Evolutionary conservation across 2,797 vertebrate species (phyloP), one percentile per base, ranked within the genome.

Genomic region (Leucoraja ocellata): DNA sequence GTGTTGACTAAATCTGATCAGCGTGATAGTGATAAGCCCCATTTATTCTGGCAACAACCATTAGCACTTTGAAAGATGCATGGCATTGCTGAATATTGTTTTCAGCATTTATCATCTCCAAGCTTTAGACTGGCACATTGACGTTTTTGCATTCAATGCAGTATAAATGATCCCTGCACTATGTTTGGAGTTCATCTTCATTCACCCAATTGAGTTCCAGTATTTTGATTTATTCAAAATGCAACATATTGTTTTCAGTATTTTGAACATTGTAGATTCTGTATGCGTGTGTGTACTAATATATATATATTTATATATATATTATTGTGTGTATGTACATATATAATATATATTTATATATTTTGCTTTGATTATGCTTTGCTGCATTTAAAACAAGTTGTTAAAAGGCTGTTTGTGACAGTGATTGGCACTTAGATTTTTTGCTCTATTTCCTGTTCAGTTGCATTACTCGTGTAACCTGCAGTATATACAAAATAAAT

Each of bases 401-500:
- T 99, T 68, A 99, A 98, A 99, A 98, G 98, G 98, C 99, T 98
- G 97, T 97, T 98, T 98, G 97, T 98, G 98, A 98, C 96, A 97
- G 98, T 98, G 98, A 99, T 98, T 98, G 98, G 98, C 98, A 98
- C 90, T 92, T 92, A 92, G 71, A 92, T 1, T 58, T 92, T 76
- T 91, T 96, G 96, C 96, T 96, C 95, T 96, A 96, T 96, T 96
- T 97, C 97, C 96, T 98, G 98, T 99, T 99, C 97, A 96, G 97
- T 98, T 98, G 97, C 98, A 98, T 99, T 98, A 98, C 98, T 98
- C 99, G 98, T 99, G 98, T 99, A 99, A 98, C 98, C 97, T 98
- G 98, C 98, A 98, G 98, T 98, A 98, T 99, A 99, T 98, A 98
- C 98, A 97, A 98, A 96, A 98, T 97, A 96, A 92, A 92, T 92